Evolutionary conservation across 2,797 vertebrate genomes (phyloP).

Genomic region (Florisuga fusca): DNA sequence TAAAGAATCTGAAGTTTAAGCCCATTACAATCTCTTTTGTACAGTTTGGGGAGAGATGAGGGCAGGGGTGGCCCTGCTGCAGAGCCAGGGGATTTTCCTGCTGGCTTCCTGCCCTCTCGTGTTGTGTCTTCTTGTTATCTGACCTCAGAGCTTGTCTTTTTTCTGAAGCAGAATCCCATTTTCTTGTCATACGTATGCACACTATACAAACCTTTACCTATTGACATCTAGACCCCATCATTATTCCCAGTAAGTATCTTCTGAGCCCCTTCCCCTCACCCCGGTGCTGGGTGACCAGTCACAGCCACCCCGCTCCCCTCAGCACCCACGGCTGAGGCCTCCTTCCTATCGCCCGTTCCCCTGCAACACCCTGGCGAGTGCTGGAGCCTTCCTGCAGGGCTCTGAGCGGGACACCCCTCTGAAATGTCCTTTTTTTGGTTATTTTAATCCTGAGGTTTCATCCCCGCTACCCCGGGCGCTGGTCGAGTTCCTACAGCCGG

Average conservation of each 20-base stretch:
- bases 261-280: neutral
- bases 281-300: too few relatives aligned
- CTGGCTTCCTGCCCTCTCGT: neutral
- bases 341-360: too few relatives aligned
- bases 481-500: too few relatives aligned
- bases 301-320: too few relatives aligned
- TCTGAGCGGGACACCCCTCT: too few relatives aligned
- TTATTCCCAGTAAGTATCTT: neutral
- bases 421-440: too few relatives aligned
- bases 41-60: neutral
- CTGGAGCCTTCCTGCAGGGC: too few relatives aligned
- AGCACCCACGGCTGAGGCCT: too few relatives aligned
- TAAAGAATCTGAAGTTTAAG: neutral
- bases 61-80: neutral
- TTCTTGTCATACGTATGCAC: neutral
- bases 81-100: neutral
- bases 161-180: neutral
- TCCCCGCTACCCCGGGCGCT: too few relatives aligned
- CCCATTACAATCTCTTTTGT: neutral
- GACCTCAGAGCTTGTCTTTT: neutral
- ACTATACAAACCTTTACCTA: neutral
- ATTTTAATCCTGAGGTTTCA: too few relatives aligned
- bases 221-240: neutral
- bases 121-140: neutral
- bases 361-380: too few relatives aligned